phyloP scores from a whole-genome alignment of 1,140 invertebrate species.

The Bombus cullumanus region DNA sequence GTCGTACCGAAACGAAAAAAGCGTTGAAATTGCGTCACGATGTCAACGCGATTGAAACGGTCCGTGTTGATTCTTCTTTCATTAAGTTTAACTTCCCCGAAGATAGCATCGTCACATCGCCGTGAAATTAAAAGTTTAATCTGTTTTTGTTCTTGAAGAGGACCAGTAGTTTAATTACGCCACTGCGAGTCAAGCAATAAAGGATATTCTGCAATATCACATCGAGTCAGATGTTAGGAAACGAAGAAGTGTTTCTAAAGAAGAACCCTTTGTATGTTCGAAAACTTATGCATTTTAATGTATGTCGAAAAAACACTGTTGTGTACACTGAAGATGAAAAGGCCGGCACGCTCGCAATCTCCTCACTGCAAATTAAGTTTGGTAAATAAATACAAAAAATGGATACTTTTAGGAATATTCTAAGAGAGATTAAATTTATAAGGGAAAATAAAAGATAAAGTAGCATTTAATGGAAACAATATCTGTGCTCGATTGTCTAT shows the following conservation, averaged over 20 bases:
- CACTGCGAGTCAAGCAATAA: neutral
- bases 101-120: too few species aligned
- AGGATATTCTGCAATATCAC: neutral
- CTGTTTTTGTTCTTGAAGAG: neutral
- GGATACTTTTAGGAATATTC: neutral
- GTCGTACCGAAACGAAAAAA: neutral
- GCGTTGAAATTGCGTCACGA: neutral
- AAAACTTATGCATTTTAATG: neutral
- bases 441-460: neutral
- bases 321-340: neutral
- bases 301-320: neutral
- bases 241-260: neutral
- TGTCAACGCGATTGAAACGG: neutral
- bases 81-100: neutral
- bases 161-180: neutral
- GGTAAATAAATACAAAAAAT: neutral
- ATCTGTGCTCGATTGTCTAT: neutral
- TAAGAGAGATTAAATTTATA: neutral
- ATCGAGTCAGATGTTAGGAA: neutral
- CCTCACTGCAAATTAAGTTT: neutral
- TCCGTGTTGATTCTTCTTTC: neutral
- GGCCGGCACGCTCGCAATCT: neutral
- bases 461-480: neutral
- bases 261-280: neutral
- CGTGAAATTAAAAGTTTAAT: constrained; percentile 11